Evolutionary conservation across 2,113 vertebrate genomes (phyloP).

Genomic region (Rhabdomys dilectus): DNA sequence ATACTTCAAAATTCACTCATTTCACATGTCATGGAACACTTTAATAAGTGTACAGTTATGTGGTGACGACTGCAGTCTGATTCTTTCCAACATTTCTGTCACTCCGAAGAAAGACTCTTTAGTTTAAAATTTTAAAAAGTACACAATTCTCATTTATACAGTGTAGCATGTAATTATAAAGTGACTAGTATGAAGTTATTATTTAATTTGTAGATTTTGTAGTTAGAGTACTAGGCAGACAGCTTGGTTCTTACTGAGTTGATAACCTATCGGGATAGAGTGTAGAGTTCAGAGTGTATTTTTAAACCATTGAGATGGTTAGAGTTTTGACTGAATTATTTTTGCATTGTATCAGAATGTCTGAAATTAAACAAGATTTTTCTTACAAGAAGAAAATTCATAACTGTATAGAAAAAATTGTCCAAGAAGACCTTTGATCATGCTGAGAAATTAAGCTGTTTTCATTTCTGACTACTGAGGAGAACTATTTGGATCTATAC

Average conservation of each 20-base stretch:
- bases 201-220: constrained; percentile 24
- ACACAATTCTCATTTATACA: not conserved
- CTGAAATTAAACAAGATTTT: not conserved
- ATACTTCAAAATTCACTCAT: not conserved
- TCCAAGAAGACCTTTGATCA: not conserved
- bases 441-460: not conserved
- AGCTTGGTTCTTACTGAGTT: not conserved
- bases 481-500: not conserved
- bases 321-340: constrained; percentile 11
- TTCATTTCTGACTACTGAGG: not conserved
- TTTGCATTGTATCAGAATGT: constrained; percentile 30
- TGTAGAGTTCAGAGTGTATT: not conserved
- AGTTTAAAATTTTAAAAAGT: not conserved
- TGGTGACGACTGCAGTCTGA: not conserved
- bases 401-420: constrained; percentile 1
- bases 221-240: not conserved
- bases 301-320: not conserved
- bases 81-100: constrained; percentile 11
- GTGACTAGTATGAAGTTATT: not conserved
- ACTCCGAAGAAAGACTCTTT: not conserved
- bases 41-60: not conserved
- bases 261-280: not conserved
- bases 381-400: not conserved
- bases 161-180: not conserved
- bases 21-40: not conserved